These are phyloP conservation scores for Staurois parvus DNA, from an alignment of 2,797 vertebrate genomes.

Conservation along the genomic window DNA sequence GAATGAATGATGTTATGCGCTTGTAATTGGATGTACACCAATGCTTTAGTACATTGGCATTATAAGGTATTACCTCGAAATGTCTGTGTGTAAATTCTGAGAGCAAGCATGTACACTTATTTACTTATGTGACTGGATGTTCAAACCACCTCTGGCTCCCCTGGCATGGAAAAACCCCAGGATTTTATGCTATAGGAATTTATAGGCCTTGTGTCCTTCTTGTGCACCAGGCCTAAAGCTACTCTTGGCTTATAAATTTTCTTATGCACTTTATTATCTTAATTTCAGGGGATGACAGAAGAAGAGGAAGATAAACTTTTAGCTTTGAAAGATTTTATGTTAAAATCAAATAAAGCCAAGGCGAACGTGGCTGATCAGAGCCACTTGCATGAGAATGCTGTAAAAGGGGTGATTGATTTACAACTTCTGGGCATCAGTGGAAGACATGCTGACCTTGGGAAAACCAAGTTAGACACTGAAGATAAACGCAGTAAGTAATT, in stretches of 20 bases:
- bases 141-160: no score
- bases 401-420: slow-evolving; percentile 91
- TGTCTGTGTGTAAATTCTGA: no score
- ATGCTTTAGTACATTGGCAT: no score
- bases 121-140: no score
- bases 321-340: slow-evolving; percentile 96
- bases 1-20: no score
- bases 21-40: no score
- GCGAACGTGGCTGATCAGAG: slow-evolving; percentile 93
- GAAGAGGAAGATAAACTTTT: slow-evolving; percentile 96
- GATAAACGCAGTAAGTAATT: slow-evolving; percentile 88
- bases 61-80: no score
- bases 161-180: no score
- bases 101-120: no score
- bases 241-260: neutral
- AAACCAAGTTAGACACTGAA: slow-evolving; percentile 88
- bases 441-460: slow-evolving; percentile 92
- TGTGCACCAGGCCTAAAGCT: no score
- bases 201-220: no score
- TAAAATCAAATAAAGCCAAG: slow-evolving; percentile 97
- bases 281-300: slow-evolving; percentile 92
- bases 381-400: slow-evolving; percentile 85
- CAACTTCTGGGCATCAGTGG: slow-evolving; percentile 86
- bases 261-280: neutral
- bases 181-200: no score